Evolutionary conservation across 2,113 vertebrate genomes (phyloP).

Genomic region (Ascaphus truei): DNA sequence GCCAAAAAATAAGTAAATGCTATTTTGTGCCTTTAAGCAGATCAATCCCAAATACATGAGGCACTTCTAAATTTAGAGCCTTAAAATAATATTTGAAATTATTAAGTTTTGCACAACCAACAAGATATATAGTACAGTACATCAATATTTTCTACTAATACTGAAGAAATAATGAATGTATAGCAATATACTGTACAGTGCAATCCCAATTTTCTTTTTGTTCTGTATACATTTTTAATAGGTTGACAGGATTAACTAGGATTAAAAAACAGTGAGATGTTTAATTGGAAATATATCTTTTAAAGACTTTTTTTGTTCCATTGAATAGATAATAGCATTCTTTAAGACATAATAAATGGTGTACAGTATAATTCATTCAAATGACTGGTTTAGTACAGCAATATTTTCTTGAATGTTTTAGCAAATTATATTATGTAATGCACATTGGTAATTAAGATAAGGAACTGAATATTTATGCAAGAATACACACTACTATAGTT

Average conservation of each 20-base stretch:
- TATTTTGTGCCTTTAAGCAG: too few species aligned
- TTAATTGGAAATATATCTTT: not conserved
- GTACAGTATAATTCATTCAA: not conserved
- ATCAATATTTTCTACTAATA: not conserved
- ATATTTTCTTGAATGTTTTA: not conserved
- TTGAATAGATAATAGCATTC: not conserved
- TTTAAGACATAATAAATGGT: not conserved
- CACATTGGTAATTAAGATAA: not conserved
- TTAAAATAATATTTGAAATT: too few species aligned
- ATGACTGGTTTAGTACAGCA: not conserved
- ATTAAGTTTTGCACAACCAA: not conserved
- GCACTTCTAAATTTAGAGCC: too few species aligned
- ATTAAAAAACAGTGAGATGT: not conserved
- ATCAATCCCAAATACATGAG: too few species aligned
- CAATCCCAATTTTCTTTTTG: not conserved
- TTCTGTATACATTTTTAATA: not conserved
- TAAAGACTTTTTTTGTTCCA: not conserved
- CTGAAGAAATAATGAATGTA: not conserved
- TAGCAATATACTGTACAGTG: not conserved
- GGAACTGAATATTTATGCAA: not conserved
- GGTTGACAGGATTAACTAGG: not conserved
- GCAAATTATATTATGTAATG: not conserved
- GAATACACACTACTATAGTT: too few species aligned
- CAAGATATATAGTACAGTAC: not conserved
- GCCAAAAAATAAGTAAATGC: too few species aligned